Base-by-base conservation (phyloP, 2,113 vertebrate species). In the Elanoides forficatus region DNA sequence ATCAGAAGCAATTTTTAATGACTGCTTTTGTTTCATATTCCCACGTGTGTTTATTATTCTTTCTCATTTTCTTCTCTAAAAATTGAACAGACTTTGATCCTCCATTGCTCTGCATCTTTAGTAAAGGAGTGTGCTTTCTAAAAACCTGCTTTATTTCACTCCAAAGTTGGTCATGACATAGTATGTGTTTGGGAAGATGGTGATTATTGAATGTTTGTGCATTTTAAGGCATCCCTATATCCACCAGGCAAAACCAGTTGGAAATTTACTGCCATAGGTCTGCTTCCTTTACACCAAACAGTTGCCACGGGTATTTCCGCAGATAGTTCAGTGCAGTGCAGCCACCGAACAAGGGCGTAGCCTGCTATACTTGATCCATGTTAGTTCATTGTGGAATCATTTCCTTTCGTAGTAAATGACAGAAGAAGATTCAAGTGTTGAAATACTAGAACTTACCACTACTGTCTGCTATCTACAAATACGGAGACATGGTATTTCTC, bases 1-100 rank as follows among this genome's bases (percentile, higher is more conserved):
- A 95, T 97, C 94, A 63, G 91, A 94, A 95, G 90, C 94, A 56
- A 76, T 96, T 87, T 96, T 95, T 97, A 96, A 97, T 96, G 95
- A 86, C 91, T 92, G 89, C 94, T 94, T 97, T 97, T 96, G 91
- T 97, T 95, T 94, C 92, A 38, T 73, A 78, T 83, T 95, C 95
- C 91, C 96, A 81, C n/a, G n/a, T 95, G 94, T 84, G 50, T 81
- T 92, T 94, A 87, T 94, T 94, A 94, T 92, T 95, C 94, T 80
- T 94, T 75, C 70, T 85, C 55, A 1, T 91, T 94, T 95, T 94
- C 82, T 94, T 89, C 90, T 76, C 89, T 90, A 66, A 90, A 92
- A 85, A 94, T 30, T 3, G 38, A 96, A 42, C 89, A 93, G 87
- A 52, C 58, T 95, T 85, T 90, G 91, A 88, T 95, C 62, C 79